These are phyloP conservation scores for Ceratina japonica DNA, from an alignment of 1,140 invertebrate genomes.

Conservation along the genomic window DNA sequence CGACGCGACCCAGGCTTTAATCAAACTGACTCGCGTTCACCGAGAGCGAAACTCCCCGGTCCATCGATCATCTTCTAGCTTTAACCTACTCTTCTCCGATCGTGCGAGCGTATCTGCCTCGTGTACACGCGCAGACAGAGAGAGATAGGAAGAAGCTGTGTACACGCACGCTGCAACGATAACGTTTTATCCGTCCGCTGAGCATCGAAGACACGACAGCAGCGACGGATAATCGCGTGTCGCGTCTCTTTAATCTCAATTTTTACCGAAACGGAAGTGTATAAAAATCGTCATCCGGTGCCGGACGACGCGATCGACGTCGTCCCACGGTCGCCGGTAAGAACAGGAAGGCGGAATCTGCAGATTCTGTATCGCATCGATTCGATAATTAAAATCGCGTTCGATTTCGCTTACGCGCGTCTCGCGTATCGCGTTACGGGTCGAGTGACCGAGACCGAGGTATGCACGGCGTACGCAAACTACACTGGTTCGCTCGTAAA, in stretches of 20 bases:
- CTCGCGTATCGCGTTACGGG: background rate
- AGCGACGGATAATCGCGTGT: too few species aligned
- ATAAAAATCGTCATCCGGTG: too few species aligned
- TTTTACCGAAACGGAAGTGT: too few species aligned
- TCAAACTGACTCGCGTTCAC: background rate
- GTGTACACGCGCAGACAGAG: too few species aligned
- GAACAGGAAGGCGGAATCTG: background rate
- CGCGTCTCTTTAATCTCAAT: too few species aligned
- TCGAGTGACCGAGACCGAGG: background rate
- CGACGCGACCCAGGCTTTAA: background rate
- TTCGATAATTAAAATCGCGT: background rate
- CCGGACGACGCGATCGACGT: too few species aligned
- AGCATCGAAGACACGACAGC: too few species aligned
- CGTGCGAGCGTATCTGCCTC: background rate
- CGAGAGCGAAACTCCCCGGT: background rate
- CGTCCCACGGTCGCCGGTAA: background rate
- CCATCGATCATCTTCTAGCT: slow-evolving; percentile 13
- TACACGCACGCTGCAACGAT: too few species aligned
- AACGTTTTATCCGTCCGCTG: too few species aligned
- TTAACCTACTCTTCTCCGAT: slow-evolving; percentile 1
- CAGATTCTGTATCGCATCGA: background rate
- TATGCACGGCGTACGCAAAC: slow-evolving; percentile 6
- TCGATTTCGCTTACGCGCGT: slow-evolving; percentile 9
- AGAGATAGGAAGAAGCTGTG: too few species aligned
- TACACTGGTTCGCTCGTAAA: slow-evolving; percentile 26